These are phyloP conservation scores for Leptinotarsa juncta DNA, from an alignment of 2,888 invertebrate genomes.

Conservation along the genomic window DNA sequence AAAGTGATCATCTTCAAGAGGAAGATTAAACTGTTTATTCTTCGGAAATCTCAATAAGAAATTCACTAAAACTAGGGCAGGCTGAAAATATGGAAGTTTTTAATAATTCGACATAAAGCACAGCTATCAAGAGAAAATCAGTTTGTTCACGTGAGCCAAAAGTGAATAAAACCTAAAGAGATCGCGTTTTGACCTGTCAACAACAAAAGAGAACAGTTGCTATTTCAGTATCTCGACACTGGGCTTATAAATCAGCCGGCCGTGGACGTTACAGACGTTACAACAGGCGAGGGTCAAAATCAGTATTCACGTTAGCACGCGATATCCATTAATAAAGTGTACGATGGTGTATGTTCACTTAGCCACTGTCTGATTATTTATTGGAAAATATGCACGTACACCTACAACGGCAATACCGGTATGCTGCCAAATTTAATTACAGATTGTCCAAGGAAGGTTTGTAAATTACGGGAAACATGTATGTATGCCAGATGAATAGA, in stretches of 20 bases:
- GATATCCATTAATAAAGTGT: constrained; percentile 53
- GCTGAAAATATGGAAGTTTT: too few relatives aligned
- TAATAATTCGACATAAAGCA: too few relatives aligned
- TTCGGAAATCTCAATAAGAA: too few relatives aligned
- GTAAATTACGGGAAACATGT: constrained; percentile 11
- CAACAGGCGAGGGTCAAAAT: constrained; percentile 52
- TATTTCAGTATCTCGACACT: neutral
- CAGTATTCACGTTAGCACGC: constrained; percentile 49
- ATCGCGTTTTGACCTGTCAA: neutral
- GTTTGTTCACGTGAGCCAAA: neutral
- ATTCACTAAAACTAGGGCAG: too few relatives aligned
- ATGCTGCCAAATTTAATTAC: constrained; percentile 11
- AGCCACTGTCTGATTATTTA: constrained; percentile 48
- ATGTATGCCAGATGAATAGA: neutral
- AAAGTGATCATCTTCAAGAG: too few relatives aligned
- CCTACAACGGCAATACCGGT: constrained; percentile 3
- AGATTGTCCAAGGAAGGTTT: constrained; percentile 9
- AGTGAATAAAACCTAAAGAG: neutral
- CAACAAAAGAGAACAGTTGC: neutral
- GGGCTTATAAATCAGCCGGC: constrained; percentile 7
- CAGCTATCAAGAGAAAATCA: too few relatives aligned
- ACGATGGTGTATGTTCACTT: constrained; percentile 51
- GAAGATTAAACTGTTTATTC: too few relatives aligned
- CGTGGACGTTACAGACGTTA: constrained; percentile 49
- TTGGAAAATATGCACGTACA: constrained; percentile 32